Base-by-base conservation (phyloP, 2,113 vertebrate species). In the Lampris megalopsis region DNA sequence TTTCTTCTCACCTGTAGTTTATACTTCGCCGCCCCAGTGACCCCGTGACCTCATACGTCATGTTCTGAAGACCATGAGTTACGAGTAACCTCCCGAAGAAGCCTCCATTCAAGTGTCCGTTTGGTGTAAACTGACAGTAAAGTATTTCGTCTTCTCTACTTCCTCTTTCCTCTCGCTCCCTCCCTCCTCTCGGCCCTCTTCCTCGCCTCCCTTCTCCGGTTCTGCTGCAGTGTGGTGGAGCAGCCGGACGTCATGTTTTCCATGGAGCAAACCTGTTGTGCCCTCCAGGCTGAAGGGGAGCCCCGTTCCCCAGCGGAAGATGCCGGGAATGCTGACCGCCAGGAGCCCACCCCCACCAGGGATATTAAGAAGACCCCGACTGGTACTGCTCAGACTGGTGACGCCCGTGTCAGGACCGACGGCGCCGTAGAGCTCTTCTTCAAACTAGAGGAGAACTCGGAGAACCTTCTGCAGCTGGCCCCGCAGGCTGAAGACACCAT, bases 231-330 rank as follows among this genome's bases (percentile, higher is more conserved):
- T 66, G 90, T 87, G 0, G 93, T 97, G 73, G 94, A 97, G 87
- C 93, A 97, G 84, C 91, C 92, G 0, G 94, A 94, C 0, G 72
- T 95, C 2, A 88, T 97, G 53, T 94, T 97, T 81, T 97, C 96
- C 0, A 4, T 93, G 1, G 96, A 96, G 82, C 96, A 97, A 89
- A 94, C 87, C 0, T 87, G 91, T 0, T 69, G 57, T 6, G 57
- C 38, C 4, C 68, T 35, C 7, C 77, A 1, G 0, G 72, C 84
- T 40, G 87, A 91, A 67, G 1, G 56, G 0, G 56, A 86, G 8
- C 5, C 65, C 1, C n/a, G 5, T 3, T 42, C 72, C 1, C 47
- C 67, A 0, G 70, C 68, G 3, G 41, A 6, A 0, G 52, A 40
- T 5, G 9, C 60, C 2, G 49, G 5, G 11, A 11, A 9, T 0